These are phyloP conservation scores for Nudaria mundana DNA, from an alignment of 2,888 invertebrate species.

Conservation along the genomic window DNA sequence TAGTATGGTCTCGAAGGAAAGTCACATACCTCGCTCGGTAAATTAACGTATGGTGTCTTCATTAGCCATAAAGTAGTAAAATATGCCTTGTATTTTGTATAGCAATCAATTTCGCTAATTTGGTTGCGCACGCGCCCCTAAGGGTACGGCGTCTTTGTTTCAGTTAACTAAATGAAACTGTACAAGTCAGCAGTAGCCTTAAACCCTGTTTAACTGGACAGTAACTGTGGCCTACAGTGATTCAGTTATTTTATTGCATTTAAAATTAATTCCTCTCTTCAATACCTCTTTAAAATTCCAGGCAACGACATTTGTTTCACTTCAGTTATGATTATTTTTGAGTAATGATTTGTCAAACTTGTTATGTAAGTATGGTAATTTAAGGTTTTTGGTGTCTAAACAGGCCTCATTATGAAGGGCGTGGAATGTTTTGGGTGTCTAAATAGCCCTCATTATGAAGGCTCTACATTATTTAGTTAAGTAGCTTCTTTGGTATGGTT, in stretches of 20 bases:
- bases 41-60: too few relatives aligned
- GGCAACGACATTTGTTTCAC: background rate
- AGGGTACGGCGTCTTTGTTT: conserved; percentile 41
- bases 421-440: too few relatives aligned
- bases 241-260: conserved; percentile 10
- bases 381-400: background rate
- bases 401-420: background rate
- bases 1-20: too few relatives aligned
- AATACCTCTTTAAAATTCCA: conserved; percentile 26
- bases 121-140: conserved; percentile 18
- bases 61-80: too few relatives aligned
- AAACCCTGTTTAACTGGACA: conserved; percentile 37
- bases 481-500: too few relatives aligned
- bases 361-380: conserved; percentile 1
- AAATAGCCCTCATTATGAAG: background rate
- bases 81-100: too few relatives aligned
- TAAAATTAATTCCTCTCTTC: conserved; percentile 31
- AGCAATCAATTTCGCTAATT: conserved; percentile 16
- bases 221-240: conserved; percentile 22
- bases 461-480: too few relatives aligned
- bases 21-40: too few relatives aligned
- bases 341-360: conserved; percentile 4
- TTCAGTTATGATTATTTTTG: background rate
- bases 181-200: conserved; percentile 28
- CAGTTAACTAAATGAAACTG: conserved; percentile 42